Evolutionary conservation across 2,797 vertebrate genomes (phyloP).

Genomic region (Poecile montanus): DNA sequence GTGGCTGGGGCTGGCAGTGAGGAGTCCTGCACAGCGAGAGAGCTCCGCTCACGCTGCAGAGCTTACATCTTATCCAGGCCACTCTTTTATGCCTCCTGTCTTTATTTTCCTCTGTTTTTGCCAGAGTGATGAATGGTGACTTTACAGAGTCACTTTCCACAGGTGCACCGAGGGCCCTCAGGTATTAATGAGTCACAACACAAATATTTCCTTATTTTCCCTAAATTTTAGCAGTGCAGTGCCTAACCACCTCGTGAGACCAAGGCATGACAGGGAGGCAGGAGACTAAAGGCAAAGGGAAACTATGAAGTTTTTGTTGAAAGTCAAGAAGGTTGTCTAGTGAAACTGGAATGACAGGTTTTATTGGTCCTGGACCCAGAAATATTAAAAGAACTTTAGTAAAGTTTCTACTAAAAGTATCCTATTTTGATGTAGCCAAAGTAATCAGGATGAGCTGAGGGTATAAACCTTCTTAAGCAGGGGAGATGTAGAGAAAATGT

Average conservation of each 20-base stretch:
- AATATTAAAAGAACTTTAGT: neutral
- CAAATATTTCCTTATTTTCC: constrained; percentile 12
- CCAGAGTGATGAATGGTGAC: neutral
- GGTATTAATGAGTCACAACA: neutral
- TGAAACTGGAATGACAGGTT: neutral
- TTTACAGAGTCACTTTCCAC: constrained; percentile 3
- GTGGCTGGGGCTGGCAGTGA: neutral
- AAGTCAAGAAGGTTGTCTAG: neutral
- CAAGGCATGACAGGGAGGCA: neutral
- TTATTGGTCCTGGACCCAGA: neutral
- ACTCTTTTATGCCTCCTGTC: neutral
- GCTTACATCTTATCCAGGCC: neutral
- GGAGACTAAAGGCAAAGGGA: neutral
- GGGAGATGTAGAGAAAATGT: neutral
- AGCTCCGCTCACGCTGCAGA: neutral
- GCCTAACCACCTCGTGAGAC: neutral
- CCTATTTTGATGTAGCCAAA: neutral
- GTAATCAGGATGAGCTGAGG: neutral
- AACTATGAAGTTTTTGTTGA: neutral
- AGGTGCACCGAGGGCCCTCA: neutral
- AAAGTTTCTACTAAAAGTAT: neutral
- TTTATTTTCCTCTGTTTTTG: neutral
- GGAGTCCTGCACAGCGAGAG: neutral
- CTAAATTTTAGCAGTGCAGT: neutral
- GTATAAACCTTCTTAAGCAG: neutral